A percentile compares a stretch with the other conserved stretches of the same genome.
phyloP scores from a whole-genome alignment of 2,113 vertebrate genomes.

The Gila orcuttii region DNA sequence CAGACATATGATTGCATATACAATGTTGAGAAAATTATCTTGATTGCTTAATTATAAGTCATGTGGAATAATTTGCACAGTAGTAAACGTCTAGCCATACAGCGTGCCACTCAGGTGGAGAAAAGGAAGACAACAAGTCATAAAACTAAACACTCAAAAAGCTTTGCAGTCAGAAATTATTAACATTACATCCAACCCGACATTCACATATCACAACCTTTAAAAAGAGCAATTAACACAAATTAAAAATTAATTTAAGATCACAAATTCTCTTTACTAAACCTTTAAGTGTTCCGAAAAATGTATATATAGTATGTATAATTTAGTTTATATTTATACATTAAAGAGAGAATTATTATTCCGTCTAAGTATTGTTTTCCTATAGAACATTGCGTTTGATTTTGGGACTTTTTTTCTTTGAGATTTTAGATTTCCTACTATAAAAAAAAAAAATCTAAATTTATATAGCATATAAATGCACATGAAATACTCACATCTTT shows the following conservation, averaged over 20 bases:
- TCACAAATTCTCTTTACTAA: neutral
- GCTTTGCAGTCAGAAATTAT: neutral
- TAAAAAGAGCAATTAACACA: constrained; percentile 4
- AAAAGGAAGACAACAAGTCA: neutral
- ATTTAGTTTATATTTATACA: neutral
- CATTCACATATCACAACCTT: constrained; percentile 15
- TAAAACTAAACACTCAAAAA: neutral
- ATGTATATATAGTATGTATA: neutral
- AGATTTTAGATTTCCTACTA: neutral
- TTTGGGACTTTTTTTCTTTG: neutral
- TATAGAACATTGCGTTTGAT: neutral
- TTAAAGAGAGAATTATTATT: neutral
- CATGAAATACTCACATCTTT: constrained; percentile 77
- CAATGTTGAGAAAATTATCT: constrained; percentile 14
- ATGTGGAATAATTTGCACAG: constrained; percentile 28
- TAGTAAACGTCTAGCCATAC: neutral
- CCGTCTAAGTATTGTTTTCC: neutral
- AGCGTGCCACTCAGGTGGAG: neutral
- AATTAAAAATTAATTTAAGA: neutral
- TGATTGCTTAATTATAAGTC: constrained; percentile 21
- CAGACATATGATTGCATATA: neutral
- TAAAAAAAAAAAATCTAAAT: neutral
- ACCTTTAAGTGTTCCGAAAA: neutral
- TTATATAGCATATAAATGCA: neutral
- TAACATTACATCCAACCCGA: neutral